Percentiles rank a stretch among this genome's conserved stretches.
These are phyloP conservation scores for Cephus nigrinus DNA, from an alignment of 2,888 invertebrate species.

Conservation along the genomic window DNA sequence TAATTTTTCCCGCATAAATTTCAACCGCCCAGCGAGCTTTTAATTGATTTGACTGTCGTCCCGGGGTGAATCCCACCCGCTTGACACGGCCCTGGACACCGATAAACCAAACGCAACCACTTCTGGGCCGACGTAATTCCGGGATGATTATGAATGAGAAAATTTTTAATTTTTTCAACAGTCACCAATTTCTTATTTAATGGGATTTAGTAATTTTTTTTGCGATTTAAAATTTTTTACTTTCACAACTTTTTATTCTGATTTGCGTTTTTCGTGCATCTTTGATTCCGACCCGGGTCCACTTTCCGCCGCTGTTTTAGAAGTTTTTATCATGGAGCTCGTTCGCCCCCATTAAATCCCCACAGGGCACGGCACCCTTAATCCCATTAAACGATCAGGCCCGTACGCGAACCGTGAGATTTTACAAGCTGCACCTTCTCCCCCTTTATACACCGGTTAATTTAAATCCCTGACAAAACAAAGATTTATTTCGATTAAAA, in stretches of 20 bases:
- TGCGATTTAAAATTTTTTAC: neutral
- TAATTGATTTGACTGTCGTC: conserved; percentile 50
- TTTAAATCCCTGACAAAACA: neutral
- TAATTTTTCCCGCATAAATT: conserved; percentile 64
- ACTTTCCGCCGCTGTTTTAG: neutral
- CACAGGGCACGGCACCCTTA: neutral
- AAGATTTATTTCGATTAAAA: neutral
- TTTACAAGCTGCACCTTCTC: neutral
- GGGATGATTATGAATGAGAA: neutral
- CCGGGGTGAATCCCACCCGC: neutral
- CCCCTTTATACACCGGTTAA: neutral
- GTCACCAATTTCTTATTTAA: neutral
- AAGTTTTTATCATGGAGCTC: neutral
- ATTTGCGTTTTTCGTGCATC: neutral
- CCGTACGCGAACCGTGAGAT: neutral
- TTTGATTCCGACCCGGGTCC: neutral
- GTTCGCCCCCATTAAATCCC: neutral
- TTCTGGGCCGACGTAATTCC: neutral
- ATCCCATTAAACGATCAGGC: neutral
- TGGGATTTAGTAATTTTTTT: neutral
- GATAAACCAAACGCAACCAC: neutral
- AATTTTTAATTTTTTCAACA: neutral
- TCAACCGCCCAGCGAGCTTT: conserved; percentile 46
- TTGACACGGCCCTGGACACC: conserved; percentile 2
- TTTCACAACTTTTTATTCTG: neutral